Evolutionary conservation across 2,797 vertebrate genomes (phyloP), one percentile per base, ranked within the genome.

Genomic region (Falco biarmicus): DNA sequence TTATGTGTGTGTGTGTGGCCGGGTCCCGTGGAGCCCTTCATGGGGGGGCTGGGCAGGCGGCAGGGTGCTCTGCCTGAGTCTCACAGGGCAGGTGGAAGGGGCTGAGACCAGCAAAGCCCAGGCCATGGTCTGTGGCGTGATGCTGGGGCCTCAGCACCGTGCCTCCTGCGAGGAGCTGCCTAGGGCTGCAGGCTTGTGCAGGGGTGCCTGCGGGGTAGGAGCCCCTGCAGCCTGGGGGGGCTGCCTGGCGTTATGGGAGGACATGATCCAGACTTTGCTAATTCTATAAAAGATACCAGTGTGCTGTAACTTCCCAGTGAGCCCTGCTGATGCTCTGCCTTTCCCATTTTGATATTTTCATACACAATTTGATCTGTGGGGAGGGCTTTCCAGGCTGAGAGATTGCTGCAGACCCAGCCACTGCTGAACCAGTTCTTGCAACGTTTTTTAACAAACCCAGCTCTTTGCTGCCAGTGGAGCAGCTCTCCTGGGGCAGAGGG

Each of bases 41-140:
- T 39, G 39, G 39, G 11, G 43, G 43, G 39, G 65, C 48, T 90
- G 45, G 24, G 22, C 13, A 18, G 54, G 48, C 11, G n/a, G 29
- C 61, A 75, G 56, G 54, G 84, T 24, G 80, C n/a, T 43, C n/a
- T 76, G 68, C 48, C 61, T 24, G 28, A 13, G 2, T 31, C 29
- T 47, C 50, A n/a, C 22, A 6, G 18, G 5, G 45, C 20, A 50
- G 34, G 50, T 71, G 50, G 56, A 64, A 51, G n/a, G 28, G 4
- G 9, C 11, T 37, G 26, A 68, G 83, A 8, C 26, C 15, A 34
- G 48, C 17, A n/a, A 76, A 76, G 18, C 19, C 41, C 47, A 41
- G 39, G 82, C 28, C n/a, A 8, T 31, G 37, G 21, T 8, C 57
- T 26, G 10, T 11, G 34, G 4, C 0, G 0, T 45, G 17, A 13